Evolutionary conservation across 2,888 invertebrate genomes (phyloP).

Genomic region (Lithosia quadra): DNA sequence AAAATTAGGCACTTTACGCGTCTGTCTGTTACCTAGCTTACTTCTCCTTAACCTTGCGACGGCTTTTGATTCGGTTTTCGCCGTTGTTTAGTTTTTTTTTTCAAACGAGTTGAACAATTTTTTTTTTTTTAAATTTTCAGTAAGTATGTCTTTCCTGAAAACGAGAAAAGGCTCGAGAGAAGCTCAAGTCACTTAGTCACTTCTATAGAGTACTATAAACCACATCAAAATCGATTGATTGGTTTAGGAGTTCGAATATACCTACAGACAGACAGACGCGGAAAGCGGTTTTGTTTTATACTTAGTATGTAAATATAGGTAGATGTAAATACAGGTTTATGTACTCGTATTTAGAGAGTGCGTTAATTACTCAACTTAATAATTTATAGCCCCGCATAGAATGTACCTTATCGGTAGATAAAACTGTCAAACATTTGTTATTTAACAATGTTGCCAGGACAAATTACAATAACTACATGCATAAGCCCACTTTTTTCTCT

Average conservation of each 20-base stretch:
- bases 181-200: too few species aligned
- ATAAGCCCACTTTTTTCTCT: too few species aligned
- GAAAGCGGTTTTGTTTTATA: neutral
- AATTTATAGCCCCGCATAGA: slow-evolving; percentile 7
- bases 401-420: slow-evolving; percentile 3
- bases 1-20: neutral
- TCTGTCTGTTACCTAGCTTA: neutral
- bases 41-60: neutral
- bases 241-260: neutral
- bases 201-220: too few species aligned
- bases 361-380: neutral
- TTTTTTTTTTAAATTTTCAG: too few species aligned
- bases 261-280: neutral
- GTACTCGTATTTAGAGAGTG: neutral
- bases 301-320: neutral
- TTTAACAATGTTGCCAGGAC: too few species aligned
- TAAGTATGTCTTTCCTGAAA: too few species aligned
- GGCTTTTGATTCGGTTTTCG: neutral
- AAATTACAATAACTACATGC: too few species aligned
- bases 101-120: too few species aligned
- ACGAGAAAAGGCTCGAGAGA: too few species aligned
- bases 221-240: too few species aligned
- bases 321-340: neutral
- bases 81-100: neutral
- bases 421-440: neutral